These are phyloP conservation scores for Balaenoptera acutorostrata DNA, from an alignment of 2,113 vertebrate genomes.

Conservation along the genomic window DNA sequence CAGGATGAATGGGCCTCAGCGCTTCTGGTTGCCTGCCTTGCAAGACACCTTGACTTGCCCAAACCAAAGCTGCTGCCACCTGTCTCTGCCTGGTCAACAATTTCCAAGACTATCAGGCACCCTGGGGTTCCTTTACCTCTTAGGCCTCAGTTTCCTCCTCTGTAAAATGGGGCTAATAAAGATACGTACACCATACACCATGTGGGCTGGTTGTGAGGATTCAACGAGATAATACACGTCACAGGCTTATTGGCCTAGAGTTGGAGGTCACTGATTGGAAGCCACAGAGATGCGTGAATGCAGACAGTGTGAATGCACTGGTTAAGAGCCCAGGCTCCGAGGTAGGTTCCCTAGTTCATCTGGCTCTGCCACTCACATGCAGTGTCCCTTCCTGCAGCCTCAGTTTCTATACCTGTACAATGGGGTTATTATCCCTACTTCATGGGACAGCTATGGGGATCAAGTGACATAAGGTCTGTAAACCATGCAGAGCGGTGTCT, in stretches of 20 bases:
- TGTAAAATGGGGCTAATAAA: not conserved
- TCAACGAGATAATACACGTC: accelerated
- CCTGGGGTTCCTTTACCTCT: not conserved
- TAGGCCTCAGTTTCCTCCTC: not conserved
- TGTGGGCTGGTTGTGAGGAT: not conserved
- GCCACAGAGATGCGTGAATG: not conserved
- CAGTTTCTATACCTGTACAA: not conserved
- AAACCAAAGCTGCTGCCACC: not conserved
- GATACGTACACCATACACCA: accelerated
- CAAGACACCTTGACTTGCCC: not conserved
- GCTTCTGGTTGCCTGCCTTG: not conserved
- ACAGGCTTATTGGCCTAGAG: not conserved
- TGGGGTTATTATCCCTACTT: not conserved
- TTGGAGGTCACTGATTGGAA: not conserved
- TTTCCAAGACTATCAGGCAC: not conserved
- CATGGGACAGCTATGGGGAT: accelerated
- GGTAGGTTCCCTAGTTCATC: not conserved
- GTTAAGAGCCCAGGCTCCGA: not conserved
- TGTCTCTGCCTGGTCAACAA: not conserved
- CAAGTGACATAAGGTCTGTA: too few species aligned
- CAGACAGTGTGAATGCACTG: accelerated
- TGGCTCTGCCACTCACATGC: not conserved
- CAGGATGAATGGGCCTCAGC: accelerated
- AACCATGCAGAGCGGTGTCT: accelerated
- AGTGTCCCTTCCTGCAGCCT: not conserved